These are phyloP conservation scores for Liodrosophila aerea DNA, from an alignment of 2,888 invertebrate species.

Conservation along the genomic window DNA sequence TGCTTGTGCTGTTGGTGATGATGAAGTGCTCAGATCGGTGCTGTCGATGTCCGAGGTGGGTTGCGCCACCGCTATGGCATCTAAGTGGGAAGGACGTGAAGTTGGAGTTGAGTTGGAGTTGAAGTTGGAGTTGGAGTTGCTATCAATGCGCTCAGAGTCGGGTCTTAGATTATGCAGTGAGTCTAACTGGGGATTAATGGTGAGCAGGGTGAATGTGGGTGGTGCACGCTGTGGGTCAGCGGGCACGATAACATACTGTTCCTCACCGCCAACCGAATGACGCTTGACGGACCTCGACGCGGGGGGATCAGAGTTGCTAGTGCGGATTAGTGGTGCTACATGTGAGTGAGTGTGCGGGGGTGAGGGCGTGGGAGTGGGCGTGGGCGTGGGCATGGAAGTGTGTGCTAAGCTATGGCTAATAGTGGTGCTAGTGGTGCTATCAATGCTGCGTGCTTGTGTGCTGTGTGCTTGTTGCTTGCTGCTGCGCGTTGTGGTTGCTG, in stretches of 20 bases:
- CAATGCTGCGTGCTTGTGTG: slow-evolving; percentile 17
- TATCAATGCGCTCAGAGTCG: slow-evolving; percentile 22
- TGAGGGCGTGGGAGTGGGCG: slow-evolving; percentile 4
- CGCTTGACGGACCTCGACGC: slow-evolving; percentile 44
- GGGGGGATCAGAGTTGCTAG: not conserved
- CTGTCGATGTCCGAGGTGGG: slow-evolving; percentile 45
- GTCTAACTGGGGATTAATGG: slow-evolving; percentile 42
- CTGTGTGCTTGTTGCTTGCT: slow-evolving; percentile 29
- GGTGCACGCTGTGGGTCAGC: slow-evolving; percentile 54
- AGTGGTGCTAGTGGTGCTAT: slow-evolving; percentile 13
- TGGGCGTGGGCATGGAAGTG: slow-evolving; percentile 8
- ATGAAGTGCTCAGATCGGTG: slow-evolving; percentile 50
- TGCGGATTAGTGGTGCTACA: slow-evolving; percentile 53
- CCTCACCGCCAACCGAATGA: slow-evolving; percentile 15
- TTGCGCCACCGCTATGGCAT: slow-evolving; percentile 81
- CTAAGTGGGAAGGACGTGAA: slow-evolving; percentile 80
- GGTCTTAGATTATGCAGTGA: slow-evolving; percentile 3
- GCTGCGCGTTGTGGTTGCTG: slow-evolving; percentile 12
- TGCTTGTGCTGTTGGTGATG: slow-evolving; percentile 47
- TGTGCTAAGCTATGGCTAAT: slow-evolving; percentile 42
- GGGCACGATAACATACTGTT: slow-evolving; percentile 53
- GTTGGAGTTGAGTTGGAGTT: slow-evolving; percentile 76
- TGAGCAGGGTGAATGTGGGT: slow-evolving; percentile 60
- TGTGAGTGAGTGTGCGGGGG: slow-evolving; percentile 11
- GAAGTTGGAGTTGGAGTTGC: slow-evolving; percentile 40